Base-by-base conservation (phyloP, 1,140 invertebrate genomes). In the Brachionus rubens region DNA sequence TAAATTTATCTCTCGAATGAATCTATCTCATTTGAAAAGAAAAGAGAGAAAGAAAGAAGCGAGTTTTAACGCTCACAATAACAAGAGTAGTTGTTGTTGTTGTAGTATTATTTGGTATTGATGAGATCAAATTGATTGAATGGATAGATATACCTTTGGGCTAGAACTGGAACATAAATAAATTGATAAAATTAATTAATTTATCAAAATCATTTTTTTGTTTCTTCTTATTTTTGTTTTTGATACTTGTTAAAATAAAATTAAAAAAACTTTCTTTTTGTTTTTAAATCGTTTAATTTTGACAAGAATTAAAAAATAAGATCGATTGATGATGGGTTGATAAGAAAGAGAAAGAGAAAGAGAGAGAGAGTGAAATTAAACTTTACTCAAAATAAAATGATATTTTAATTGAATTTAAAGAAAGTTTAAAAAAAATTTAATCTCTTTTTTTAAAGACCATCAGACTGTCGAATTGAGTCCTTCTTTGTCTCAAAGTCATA, bases 181-280 rank as follows among this genome's bases (percentile, higher is more conserved):
- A 59, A 59, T n/a, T n/a, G n/a, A n/a, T n/a, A n/a, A n/a, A n/a
- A n/a, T n/a, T 33, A 59, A 59, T 59, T 33, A 59, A 59, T 59
- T 59, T 59, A 59, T 59, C 54, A 59, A 59, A 36, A n/a, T 28
- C 0, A 12, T 43, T 43, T 5, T 54, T 28, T 54, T 28, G 52
- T 54, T 54, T 12, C 52, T 54, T 54, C 10, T 28, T 24, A 54
- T 54, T 12, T 28, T 54, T 54, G 52, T 28, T 28, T n/a, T n/a
- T n/a, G 33, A 33, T n/a, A 28, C 52, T 28, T 54, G 28, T 30
- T 30, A 24, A 3, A 19, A 4, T n/a, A 54, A 54, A n/a, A 26
- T 54, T 24, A 54, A 28, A 54, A 54, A 33, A 54, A 14, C 10
- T 0, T 56, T 54, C 28, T 26, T 4, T 28, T 3, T 26, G 9